Evolutionary conservation across 2,113 vertebrate genomes (phyloP).

Genomic region (Tachycineta bicolor): DNA sequence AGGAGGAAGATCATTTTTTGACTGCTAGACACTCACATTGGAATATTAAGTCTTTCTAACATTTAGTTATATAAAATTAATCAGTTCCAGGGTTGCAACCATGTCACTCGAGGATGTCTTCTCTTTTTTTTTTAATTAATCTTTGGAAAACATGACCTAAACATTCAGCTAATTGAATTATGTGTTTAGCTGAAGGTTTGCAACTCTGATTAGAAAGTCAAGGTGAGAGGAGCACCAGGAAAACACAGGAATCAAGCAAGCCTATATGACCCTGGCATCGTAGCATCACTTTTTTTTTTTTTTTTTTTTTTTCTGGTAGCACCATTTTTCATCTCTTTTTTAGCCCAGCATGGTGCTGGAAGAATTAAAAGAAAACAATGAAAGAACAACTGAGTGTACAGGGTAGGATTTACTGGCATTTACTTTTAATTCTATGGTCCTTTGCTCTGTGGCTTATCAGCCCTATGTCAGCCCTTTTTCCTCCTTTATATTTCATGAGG

Average conservation of each 20-base stretch:
- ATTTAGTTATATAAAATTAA: neutral
- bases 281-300: neutral
- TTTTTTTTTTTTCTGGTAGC: neutral
- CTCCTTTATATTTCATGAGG: slow-evolving; percentile 81
- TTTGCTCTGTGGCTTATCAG: slow-evolving; percentile 82
- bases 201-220: neutral
- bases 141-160: neutral
- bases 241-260: neutral
- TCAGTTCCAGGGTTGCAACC: neutral
- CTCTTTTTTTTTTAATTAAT: neutral
- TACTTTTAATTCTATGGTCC: slow-evolving; percentile 85
- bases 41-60: neutral
- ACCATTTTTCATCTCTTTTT: slow-evolving; percentile 30
- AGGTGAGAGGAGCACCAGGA: neutral
- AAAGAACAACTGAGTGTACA: slow-evolving; percentile 77
- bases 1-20: neutral
- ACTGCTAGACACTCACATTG: neutral
- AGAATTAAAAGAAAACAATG: slow-evolving; percentile 84
- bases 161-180: neutral
- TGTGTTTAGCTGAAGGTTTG: neutral
- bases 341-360: slow-evolving; percentile 21
- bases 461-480: slow-evolving; percentile 80
- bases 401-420: slow-evolving; percentile 82
- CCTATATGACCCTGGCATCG: neutral
- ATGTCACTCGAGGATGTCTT: neutral